phyloP scores from a whole-genome alignment of 2,113 vertebrate genomes.

The Chaetops frenatus region DNA sequence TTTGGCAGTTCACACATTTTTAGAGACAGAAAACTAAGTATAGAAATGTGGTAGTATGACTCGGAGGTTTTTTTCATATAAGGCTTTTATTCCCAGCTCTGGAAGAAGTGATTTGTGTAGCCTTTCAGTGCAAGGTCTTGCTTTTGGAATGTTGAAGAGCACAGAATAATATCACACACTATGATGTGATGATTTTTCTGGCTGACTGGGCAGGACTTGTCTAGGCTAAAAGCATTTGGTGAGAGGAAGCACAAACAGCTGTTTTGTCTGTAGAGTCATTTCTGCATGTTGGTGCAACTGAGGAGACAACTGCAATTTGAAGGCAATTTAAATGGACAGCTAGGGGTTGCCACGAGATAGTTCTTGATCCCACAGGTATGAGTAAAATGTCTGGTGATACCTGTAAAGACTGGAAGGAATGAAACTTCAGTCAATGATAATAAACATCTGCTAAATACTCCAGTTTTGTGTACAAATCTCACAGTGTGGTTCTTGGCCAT shows the following conservation, averaged over 20 bases:
- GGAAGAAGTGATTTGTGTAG: neutral
- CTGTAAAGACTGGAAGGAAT: neutral
- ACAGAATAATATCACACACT: accelerated
- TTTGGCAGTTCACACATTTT: neutral
- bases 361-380: neutral
- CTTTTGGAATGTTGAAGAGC: neutral
- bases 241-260: neutral
- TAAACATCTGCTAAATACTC: neutral
- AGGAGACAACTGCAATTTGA: neutral
- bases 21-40: neutral
- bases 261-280: neutral
- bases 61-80: neutral
- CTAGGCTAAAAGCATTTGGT: neutral
- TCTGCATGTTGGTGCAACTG: neutral
- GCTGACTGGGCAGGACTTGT: neutral
- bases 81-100: neutral
- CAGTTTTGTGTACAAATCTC: neutral
- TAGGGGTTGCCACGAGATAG: neutral
- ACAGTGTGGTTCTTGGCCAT: neutral
- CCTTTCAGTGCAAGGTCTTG: neutral
- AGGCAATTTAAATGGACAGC: neutral
- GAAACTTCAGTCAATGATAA: neutral
- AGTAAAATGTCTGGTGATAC: neutral
- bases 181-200: neutral
- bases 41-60: neutral